Percentiles rank a stretch among this genome's conserved stretches.
phyloP scores from a whole-genome alignment of 2,797 vertebrate genomes.

The Oophaga sylvatica region DNA sequence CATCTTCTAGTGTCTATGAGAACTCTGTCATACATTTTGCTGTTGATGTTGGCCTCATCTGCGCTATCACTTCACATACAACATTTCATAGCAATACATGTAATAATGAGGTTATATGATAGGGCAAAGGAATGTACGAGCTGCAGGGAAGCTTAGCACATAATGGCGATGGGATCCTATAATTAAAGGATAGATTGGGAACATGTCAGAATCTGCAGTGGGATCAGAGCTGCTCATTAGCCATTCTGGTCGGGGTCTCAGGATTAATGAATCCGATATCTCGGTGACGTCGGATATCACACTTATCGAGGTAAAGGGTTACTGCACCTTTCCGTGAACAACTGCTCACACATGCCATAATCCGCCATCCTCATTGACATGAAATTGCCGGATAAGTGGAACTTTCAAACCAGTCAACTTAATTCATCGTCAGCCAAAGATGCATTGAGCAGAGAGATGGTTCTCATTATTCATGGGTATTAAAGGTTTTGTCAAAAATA shows the following conservation, averaged over 20 bases:
- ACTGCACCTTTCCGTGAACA: too few relatives aligned
- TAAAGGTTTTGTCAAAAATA: too few relatives aligned
- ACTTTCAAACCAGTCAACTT: too few relatives aligned
- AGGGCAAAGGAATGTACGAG: background rate
- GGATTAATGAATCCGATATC: background rate
- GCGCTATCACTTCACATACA: background rate
- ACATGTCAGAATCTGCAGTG: constrained; percentile 31
- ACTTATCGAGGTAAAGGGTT: background rate
- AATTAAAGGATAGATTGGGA: constrained; percentile 35
- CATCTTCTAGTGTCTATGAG: background rate
- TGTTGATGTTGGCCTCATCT: background rate
- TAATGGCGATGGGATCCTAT: constrained; percentile 13
- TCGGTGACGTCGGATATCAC: background rate
- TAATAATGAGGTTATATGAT: background rate
- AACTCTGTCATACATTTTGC: background rate
- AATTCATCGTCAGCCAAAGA: too few relatives aligned
- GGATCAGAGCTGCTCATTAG: constrained; percentile 2
- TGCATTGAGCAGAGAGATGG: too few relatives aligned
- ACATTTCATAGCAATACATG: background rate
- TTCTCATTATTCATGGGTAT: too few relatives aligned
- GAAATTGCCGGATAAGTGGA: too few relatives aligned
- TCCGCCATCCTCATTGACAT: too few relatives aligned
- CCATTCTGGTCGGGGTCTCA: background rate
- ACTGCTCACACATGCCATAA: too few relatives aligned
- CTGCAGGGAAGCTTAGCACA: constrained; percentile 27